A percentile compares a stretch with the other conserved stretches of the same genome.
phyloP scores from a whole-genome alignment of 2,797 vertebrate species.

The Valencia hispanica region DNA sequence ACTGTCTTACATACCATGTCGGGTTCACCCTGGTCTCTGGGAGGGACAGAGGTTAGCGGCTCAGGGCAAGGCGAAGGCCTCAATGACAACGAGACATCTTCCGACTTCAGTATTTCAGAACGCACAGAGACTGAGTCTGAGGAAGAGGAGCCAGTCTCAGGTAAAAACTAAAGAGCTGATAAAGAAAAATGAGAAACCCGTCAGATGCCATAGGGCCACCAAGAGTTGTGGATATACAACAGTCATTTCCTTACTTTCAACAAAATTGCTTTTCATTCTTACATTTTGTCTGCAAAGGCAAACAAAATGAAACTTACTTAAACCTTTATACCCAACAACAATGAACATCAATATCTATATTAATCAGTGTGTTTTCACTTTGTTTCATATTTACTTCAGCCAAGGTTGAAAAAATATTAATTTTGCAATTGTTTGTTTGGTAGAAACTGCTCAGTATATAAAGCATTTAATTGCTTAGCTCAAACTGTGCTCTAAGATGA shows the following conservation, averaged over 20 bases:
- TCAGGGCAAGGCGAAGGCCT: constrained; percentile 90
- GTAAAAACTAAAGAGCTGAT: constrained; percentile 80
- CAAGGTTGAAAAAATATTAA: neutral
- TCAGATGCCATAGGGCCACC: constrained; percentile 25
- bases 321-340: neutral
- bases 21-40: constrained; percentile 77
- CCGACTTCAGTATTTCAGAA: constrained; percentile 95
- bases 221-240: constrained; percentile 35
- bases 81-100: constrained; percentile 94
- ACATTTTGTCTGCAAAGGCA: constrained; percentile 19
- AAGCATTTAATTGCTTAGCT: neutral
- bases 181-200: constrained; percentile 5
- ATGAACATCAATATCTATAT: neutral
- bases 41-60: constrained; percentile 90
- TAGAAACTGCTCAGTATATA: neutral
- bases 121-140: constrained; percentile 85
- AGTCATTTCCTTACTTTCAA: constrained; percentile 46
- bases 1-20: constrained; percentile 26
- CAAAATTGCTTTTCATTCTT: constrained; percentile 27
- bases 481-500: neutral
- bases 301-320: constrained; percentile 11
- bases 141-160: constrained; percentile 86
- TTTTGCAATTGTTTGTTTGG: neutral
- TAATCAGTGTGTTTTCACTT: neutral
- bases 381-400: neutral